phyloP scores from a whole-genome alignment of 1,140 invertebrate species.

The Dolichoris vasculosae region DNA sequence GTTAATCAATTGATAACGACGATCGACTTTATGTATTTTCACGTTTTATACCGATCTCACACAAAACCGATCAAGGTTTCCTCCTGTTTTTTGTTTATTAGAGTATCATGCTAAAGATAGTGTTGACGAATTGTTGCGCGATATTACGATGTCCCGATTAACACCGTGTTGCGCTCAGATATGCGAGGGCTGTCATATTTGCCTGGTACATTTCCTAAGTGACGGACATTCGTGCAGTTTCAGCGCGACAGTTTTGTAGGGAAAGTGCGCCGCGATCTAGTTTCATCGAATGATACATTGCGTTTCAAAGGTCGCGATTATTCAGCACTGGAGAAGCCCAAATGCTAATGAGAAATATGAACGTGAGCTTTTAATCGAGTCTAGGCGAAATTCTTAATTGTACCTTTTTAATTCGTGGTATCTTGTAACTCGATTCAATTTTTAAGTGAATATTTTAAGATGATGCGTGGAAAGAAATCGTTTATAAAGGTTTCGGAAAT shows the following conservation, averaged over 20 bases:
- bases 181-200: background rate
- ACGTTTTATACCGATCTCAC: background rate
- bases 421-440: background rate
- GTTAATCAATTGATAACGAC: background rate
- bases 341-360: background rate
- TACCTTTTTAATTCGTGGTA: background rate
- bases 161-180: background rate
- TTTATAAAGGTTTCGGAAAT: background rate
- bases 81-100: background rate
- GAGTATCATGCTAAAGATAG: background rate
- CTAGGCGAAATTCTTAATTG: background rate
- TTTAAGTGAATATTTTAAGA: background rate
- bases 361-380: background rate
- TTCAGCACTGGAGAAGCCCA: background rate
- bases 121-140: background rate
- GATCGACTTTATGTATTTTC: background rate
- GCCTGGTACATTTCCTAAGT: conserved; percentile 34
- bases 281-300: conserved; percentile 37
- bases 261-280: conserved; percentile 47
- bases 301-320: conserved; percentile 45
- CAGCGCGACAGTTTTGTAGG: conserved; percentile 3
- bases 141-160: conserved; percentile 4
- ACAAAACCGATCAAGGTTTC: background rate
- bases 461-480: too few species aligned
- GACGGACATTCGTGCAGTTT: conserved; percentile 7